Evolutionary conservation across 2,113 vertebrate species (phyloP).

Genomic region (Lethenteron reissneri): DNA sequence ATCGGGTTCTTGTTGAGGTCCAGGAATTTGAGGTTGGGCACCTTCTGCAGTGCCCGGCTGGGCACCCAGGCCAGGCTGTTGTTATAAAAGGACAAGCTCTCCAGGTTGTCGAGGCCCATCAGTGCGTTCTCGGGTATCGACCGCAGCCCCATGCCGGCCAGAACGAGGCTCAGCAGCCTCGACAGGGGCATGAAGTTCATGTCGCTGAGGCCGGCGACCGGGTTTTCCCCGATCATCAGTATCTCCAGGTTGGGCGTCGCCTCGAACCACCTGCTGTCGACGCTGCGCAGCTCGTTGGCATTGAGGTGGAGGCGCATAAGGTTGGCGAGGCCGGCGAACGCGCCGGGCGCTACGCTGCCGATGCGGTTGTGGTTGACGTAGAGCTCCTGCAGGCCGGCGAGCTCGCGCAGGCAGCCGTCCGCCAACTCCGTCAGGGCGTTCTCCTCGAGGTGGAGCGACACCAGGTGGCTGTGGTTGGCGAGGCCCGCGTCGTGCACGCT

Average conservation of each 20-base stretch:
- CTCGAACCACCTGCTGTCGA: conserved; percentile 38
- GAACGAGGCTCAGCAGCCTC: conserved; percentile 35
- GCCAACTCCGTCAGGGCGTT: conserved; percentile 34
- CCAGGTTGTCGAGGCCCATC: conserved; percentile 34
- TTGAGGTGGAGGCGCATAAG: conserved; percentile 37
- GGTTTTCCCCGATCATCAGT: conserved; percentile 47
- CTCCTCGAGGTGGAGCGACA: conserved; percentile 45
- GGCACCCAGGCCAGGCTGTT: conserved; percentile 32
- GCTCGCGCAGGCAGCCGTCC: conserved; percentile 29
- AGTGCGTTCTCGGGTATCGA: conserved; percentile 31
- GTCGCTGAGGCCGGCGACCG: conserved; percentile 31
- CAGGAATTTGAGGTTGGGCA: conserved; percentile 38
- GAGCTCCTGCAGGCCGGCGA: conserved; percentile 35
- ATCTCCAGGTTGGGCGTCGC: conserved; percentile 42
- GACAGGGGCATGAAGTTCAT: conserved; percentile 34
- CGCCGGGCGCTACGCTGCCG: conserved; percentile 29
- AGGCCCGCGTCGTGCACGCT: conserved; percentile 28
- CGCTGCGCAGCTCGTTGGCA: conserved; percentile 31
- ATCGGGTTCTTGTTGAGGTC: conserved; percentile 47
- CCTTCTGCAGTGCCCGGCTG: conserved; percentile 24
- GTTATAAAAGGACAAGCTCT: conserved; percentile 42
- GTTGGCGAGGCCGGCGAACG: conserved; percentile 31
- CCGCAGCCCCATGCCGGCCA: conserved; percentile 34
- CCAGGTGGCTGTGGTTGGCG: conserved; percentile 25
- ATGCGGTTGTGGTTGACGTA: conserved; percentile 49